Evolutionary conservation across 2,888 invertebrate species (phyloP).

Genomic region (Harmothoe impar): DNA sequence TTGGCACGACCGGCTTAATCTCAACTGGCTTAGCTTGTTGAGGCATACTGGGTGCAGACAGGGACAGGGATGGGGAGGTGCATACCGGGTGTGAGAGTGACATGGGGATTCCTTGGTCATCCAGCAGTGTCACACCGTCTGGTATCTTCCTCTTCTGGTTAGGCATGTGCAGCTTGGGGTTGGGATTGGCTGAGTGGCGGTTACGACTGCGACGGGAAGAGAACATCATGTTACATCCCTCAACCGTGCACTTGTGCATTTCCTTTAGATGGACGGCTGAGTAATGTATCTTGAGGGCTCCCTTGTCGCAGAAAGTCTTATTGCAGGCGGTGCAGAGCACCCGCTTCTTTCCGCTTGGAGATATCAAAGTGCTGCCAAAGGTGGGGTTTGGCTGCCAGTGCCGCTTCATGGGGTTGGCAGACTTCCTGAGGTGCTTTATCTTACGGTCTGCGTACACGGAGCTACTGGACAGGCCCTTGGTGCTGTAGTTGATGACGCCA

Average conservation of each 20-base stretch:
- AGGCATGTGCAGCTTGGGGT: conserved; percentile 98
- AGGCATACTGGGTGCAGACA: conserved; percentile 14
- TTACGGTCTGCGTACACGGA: conserved; percentile 69
- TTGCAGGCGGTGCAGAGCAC: conserved; percentile 99
- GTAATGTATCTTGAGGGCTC: conserved; percentile 99
- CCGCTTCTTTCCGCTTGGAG: conserved; percentile 89
- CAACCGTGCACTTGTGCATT: conserved; percentile 99
- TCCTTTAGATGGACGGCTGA: conserved; percentile 99
- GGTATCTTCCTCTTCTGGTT: conserved; percentile 92
- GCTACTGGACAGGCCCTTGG: conserved; percentile 65
- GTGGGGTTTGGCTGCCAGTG: conserved; percentile 84
- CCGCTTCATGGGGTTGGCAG: conserved; percentile 83
- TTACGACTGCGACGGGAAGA: conserved; percentile 97
- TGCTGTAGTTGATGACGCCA: conserved; percentile 72
- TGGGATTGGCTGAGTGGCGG: conserved; percentile 98
- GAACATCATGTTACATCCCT: conserved; percentile 99
- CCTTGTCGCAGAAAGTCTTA: conserved; percentile 99
- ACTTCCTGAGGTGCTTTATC: conserved; percentile 82
- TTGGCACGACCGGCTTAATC: conserved; percentile 40
- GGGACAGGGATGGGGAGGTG: neutral
- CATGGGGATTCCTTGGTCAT: conserved; percentile 67
- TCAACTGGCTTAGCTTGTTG: neutral
- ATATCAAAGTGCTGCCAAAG: conserved; percentile 81
- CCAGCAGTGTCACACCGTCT: conserved; percentile 84
- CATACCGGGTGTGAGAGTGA: neutral